Percentiles rank a stretch among this genome's conserved stretches.
Evolutionary conservation across 2,888 invertebrate species (phyloP).

Genomic region (Bellardia pandia): DNA sequence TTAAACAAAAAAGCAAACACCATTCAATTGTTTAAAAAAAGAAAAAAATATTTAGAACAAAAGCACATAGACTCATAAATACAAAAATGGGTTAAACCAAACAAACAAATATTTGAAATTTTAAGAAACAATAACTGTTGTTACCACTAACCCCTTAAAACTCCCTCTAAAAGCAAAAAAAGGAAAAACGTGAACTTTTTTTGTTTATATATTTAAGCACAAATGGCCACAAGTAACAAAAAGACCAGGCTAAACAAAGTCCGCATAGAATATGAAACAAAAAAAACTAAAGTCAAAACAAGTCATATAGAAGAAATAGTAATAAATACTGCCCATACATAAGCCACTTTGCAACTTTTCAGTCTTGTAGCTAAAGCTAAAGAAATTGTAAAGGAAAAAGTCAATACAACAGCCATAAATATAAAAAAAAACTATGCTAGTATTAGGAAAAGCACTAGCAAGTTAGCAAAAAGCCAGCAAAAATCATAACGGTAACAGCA

Average conservation of each 20-base stretch:
- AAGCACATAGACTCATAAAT: constrained; percentile 14
- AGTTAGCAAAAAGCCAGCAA: neutral
- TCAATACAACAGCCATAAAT: constrained; percentile 41
- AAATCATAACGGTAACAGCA: constrained; percentile 10
- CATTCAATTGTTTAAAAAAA: too few relatives aligned
- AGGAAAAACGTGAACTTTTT: neutral
- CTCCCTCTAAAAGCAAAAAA: neutral
- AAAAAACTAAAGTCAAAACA: constrained; percentile 1
- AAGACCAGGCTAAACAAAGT: constrained; percentile 19
- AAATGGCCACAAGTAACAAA: constrained; percentile 44
- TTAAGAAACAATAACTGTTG: neutral
- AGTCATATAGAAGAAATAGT: constrained; percentile 41
- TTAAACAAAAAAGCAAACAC: neutral
- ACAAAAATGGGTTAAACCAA: neutral
- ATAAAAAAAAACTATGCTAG: constrained; percentile 14
- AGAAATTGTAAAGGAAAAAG: neutral
- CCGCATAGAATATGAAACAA: neutral
- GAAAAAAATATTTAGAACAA: constrained; percentile 24
- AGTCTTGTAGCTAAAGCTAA: constrained; percentile 16
- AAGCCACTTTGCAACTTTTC: constrained; percentile 42
- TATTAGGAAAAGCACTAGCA: neutral
- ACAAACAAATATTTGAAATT: constrained; percentile 10
- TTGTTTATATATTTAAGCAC: constrained; percentile 12
- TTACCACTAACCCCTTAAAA: constrained; percentile 5
- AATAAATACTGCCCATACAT: constrained; percentile 69